These are phyloP conservation scores for Erebia epiphron DNA, from an alignment of 2,888 invertebrate genomes.

Conservation along the genomic window DNA sequence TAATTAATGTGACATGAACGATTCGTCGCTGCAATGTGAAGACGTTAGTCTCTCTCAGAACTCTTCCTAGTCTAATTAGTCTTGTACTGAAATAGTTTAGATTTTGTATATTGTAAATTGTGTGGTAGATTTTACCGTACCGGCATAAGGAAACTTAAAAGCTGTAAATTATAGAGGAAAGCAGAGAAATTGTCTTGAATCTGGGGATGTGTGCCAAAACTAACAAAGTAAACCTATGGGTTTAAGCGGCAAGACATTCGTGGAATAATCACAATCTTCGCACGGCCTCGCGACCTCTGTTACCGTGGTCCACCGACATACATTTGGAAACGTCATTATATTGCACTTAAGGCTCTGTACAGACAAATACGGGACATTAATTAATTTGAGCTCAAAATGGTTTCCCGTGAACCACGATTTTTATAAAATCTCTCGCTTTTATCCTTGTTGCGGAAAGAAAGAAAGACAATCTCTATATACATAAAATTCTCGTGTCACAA, in stretches of 20 bases:
- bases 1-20: background rate
- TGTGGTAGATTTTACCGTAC: background rate
- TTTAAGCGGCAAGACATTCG: slow-evolving; percentile 32
- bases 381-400: background rate
- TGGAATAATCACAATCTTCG: slow-evolving; percentile 37
- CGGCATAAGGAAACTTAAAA: background rate
- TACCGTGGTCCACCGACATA: slow-evolving; percentile 43
- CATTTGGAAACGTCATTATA: slow-evolving; percentile 39
- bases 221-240: slow-evolving; percentile 30
- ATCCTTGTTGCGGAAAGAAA: too few relatives aligned
- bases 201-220: slow-evolving; percentile 22
- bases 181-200: slow-evolving; percentile 14
- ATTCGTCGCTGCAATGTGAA: background rate
- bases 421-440: background rate
- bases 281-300: slow-evolving; percentile 44
- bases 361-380: slow-evolving; percentile 14
- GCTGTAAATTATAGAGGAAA: background rate
- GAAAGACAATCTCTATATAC: too few relatives aligned
- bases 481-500: too few relatives aligned
- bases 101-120: background rate
- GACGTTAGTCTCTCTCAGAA: background rate
- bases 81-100: background rate
- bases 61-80: too few relatives aligned
- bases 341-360: slow-evolving; percentile 34
- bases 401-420: background rate